Evolutionary conservation across 2,888 invertebrate species (phyloP).

Genomic region (Eulithis prunata): DNA sequence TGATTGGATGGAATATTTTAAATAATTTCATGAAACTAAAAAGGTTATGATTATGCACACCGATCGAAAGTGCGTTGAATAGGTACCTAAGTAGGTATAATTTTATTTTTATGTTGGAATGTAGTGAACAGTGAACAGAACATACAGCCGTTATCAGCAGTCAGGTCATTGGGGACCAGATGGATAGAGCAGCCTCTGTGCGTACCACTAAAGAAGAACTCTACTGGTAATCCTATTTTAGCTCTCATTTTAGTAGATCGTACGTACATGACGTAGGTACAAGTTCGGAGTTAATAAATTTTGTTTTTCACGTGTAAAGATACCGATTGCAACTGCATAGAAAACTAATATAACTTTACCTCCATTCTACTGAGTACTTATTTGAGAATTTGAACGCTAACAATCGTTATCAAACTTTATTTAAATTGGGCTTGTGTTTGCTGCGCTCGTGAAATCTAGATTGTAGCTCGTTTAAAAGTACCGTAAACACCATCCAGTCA

Average conservation of each 20-base stretch:
- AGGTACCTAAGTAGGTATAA: no score
- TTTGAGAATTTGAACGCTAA: constrained; percentile 46
- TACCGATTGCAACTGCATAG: not conserved
- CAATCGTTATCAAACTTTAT: constrained; percentile 56
- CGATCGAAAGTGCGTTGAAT: no score
- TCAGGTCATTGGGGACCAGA: not conserved
- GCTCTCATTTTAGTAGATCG: not conserved
- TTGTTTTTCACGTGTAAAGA: not conserved
- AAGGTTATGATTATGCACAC: no score
- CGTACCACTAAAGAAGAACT: not conserved
- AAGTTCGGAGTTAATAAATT: no score
- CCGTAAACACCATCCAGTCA: constrained; percentile 26
- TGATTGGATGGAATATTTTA: no score
- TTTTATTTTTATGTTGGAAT: not conserved
- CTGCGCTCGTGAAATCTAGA: constrained; percentile 46
- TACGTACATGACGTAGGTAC: no score
- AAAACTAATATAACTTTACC: not conserved
- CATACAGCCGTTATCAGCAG: not conserved
- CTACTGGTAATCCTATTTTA: constrained; percentile 2
- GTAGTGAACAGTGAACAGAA: not conserved
- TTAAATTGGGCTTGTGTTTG: constrained; percentile 54
- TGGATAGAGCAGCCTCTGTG: not conserved
- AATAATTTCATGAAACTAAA: no score
- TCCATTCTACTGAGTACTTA: constrained; percentile 1
- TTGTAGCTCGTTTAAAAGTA: constrained; percentile 44